A percentile compares a stretch with the other conserved stretches of the same genome.
phyloP scores from a whole-genome alignment of 2,113 vertebrate genomes.

The Amblyornis subalaris region DNA sequence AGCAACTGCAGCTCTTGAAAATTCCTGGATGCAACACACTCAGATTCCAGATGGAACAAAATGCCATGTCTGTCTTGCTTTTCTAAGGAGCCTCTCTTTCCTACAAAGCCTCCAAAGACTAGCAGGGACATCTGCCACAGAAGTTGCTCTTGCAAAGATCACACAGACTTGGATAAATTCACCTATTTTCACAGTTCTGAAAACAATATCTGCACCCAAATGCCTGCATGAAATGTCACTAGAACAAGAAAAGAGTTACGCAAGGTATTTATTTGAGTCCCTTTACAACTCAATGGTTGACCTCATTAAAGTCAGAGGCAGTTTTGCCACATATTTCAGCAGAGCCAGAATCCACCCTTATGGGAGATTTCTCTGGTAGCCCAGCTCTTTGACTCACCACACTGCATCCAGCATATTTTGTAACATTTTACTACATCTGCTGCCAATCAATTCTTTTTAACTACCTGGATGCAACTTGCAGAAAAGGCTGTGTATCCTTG shows the following conservation, averaged over 20 bases:
- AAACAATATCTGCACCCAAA: not conserved
- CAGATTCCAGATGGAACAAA: constrained; percentile 46
- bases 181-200: not conserved
- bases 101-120: constrained; percentile 17
- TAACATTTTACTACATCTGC: not conserved
- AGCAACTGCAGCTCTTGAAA: constrained; percentile 50
- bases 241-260: not conserved
- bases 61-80: constrained; percentile 37
- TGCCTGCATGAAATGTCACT: not conserved
- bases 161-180: not conserved
- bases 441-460: not conserved
- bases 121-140: constrained; percentile 14
- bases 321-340: constrained; percentile 3
- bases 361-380: not conserved
- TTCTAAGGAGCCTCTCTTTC: constrained; percentile 23
- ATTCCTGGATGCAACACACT: not conserved
- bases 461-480: not conserved
- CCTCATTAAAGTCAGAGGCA: not conserved
- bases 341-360: not conserved
- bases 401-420: not conserved
- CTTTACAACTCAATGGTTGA: not conserved
- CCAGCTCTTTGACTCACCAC: not conserved
- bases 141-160: constrained; percentile 10
- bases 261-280: not conserved
- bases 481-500: not conserved